Base-by-base conservation (phyloP, 2,113 vertebrate species). In the Cariama cristata region DNA sequence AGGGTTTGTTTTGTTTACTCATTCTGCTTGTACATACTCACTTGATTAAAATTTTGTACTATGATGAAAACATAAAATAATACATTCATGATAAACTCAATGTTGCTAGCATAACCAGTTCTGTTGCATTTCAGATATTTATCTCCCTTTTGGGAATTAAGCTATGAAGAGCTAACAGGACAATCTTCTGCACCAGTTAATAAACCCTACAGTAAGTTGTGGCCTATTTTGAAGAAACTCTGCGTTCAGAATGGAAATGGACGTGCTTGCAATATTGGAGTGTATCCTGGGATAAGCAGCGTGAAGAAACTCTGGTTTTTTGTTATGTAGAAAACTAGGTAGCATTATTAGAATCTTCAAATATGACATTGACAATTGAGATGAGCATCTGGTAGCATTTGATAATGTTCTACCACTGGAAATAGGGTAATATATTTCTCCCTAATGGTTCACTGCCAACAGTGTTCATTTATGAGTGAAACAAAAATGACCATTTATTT, bases 351-450 rank as follows among this genome's bases (percentile, higher is more conserved):
- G 33, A 82, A 59, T 72, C 40, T 91, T 95, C 88, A 87, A n/a
- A 84, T 88, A 87, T 72, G 79, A 92, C 92, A 84, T 1, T 91
- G 86, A 74, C 40, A 90, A 95, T 84, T 84, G 64, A 94, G 92
- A 95, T 97, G 94, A 97, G 84, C 94, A 96, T 89, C 91, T 97
- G 95, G 88, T 94, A 95, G 60, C 86, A 96, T 96, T 95, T 97
- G 97, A 92, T 97, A 97, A 95, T 95, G 76, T 76, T 92, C 68
- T 96, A 47, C 44, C 52, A 49, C 86, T 89, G 88, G 55, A 95
- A 97, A 96, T 72, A 96, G 88, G 79, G 85, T 74, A 96, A 94
- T 91, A 87, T 86, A 94, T 96, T 96, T 96, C 40, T 85, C 49
- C 20, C 35, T 92, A 93, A 91, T 71, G 22, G 59, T 83, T 94